phyloP scores from a whole-genome alignment of 2,113 vertebrate species.

The Malurus alboscapulatus region DNA sequence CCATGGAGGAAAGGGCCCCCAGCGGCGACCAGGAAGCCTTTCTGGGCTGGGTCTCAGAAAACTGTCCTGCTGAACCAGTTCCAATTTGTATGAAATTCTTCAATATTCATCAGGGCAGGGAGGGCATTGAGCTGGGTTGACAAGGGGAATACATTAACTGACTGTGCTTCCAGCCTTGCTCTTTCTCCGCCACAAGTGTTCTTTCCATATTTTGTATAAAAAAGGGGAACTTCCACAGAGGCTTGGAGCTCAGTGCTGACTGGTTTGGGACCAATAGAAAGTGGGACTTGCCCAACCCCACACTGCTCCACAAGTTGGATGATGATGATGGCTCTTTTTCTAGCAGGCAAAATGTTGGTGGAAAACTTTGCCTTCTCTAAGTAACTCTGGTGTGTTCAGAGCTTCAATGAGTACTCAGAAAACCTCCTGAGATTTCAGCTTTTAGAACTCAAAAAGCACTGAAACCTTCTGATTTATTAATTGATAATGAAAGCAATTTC shows the following conservation, averaged over 20 bases:
- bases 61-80: slow-evolving; percentile 56
- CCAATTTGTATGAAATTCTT: slow-evolving; percentile 55
- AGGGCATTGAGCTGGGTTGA: slow-evolving; percentile 27
- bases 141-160: background rate
- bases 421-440: background rate
- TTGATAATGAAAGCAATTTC: slow-evolving; percentile 4
- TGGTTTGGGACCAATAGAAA: background rate
- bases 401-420: background rate
- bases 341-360: background rate
- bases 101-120: slow-evolving; percentile 59
- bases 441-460: background rate
- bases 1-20: background rate
- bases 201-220: background rate
- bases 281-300: background rate
- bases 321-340: background rate
- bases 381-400: background rate
- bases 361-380: background rate
- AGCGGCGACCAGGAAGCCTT: background rate
- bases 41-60: slow-evolving; percentile 13
- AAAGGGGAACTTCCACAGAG: background rate
- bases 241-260: background rate
- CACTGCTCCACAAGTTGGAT: background rate
- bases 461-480: background rate
- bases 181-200: background rate
- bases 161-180: background rate